A percentile compares a stretch with the other conserved stretches of the same genome.
These are phyloP conservation scores for Psilanteris sp. DNA, from an alignment of 1,140 invertebrate genomes.

Conservation along the genomic window DNA sequence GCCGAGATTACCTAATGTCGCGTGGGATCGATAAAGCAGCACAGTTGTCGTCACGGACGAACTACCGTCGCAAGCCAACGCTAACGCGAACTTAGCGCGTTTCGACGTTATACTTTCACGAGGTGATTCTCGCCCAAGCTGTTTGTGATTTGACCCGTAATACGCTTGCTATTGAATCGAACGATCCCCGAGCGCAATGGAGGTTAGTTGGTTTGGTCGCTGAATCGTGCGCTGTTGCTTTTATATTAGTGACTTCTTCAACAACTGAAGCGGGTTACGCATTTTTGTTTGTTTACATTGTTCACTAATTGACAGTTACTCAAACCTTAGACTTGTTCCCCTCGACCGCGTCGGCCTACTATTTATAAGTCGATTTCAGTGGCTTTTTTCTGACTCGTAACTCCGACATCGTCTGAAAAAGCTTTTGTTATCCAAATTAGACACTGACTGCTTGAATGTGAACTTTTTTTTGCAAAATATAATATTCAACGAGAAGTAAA, in stretches of 20 bases:
- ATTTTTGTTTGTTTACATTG: slow-evolving; percentile 33
- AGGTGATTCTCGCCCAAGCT: slow-evolving; percentile 30
- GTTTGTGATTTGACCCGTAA: slow-evolving; percentile 19
- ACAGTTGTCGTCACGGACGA: slow-evolving; percentile 26
- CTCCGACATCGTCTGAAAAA: too few relatives aligned
- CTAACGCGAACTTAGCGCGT: slow-evolving; percentile 8
- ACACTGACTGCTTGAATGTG: too few relatives aligned
- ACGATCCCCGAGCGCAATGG: slow-evolving; percentile 58
- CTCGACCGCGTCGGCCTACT: slow-evolving; percentile 3
- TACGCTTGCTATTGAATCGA: slow-evolving; percentile 17
- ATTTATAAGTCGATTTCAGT: neutral
- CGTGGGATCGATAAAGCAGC: slow-evolving; percentile 64
- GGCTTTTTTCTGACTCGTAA: neutral
- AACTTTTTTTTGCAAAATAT: too few relatives aligned
- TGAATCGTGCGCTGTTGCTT: slow-evolving; percentile 4
- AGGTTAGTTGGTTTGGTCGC: slow-evolving; percentile 61
- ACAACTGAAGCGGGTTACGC: slow-evolving; percentile 2
- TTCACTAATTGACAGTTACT: slow-evolving; percentile 9
- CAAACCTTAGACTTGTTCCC: neutral
- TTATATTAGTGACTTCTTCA: neutral
- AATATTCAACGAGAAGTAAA: too few relatives aligned
- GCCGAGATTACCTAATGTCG: slow-evolving; percentile 74
- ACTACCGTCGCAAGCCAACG: slow-evolving; percentile 5
- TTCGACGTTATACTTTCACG: slow-evolving; percentile 20
- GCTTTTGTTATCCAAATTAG: too few relatives aligned